These are phyloP conservation scores for Enoplosus armatus DNA, from an alignment of 2,797 vertebrate species.

Conservation along the genomic window DNA sequence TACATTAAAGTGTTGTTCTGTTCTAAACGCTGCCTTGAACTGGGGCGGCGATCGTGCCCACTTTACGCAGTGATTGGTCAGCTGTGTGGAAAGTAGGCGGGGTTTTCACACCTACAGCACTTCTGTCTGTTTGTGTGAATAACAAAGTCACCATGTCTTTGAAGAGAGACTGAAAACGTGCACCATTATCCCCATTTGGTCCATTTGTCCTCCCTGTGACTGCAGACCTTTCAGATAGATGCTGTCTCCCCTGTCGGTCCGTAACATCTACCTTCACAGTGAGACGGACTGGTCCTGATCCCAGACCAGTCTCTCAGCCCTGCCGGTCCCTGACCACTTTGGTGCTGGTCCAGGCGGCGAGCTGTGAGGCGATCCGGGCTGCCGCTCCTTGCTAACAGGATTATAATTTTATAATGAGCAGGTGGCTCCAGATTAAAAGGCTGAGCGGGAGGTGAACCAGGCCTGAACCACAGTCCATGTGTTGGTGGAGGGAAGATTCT, in stretches of 20 bases:
- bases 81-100: too few relatives aligned
- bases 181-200: too few relatives aligned
- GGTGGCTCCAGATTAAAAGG: slow-evolving; percentile 52
- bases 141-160: too few relatives aligned
- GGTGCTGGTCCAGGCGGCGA: slow-evolving; percentile 5
- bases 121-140: too few relatives aligned
- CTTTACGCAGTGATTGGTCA: too few relatives aligned
- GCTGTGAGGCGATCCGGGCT: slow-evolving; percentile 17
- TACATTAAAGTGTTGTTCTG: too few relatives aligned
- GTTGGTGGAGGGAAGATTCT: neutral
- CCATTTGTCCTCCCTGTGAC: too few relatives aligned
- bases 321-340: neutral
- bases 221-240: too few relatives aligned
- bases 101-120: too few relatives aligned
- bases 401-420: slow-evolving; percentile 65
- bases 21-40: too few relatives aligned
- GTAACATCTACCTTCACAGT: neutral
- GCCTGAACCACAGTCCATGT: slow-evolving; percentile 13
- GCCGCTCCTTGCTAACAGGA: slow-evolving; percentile 54
- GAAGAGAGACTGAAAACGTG: too few relatives aligned
- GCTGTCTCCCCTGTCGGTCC: neutral
- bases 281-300: neutral
- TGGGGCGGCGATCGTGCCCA: too few relatives aligned
- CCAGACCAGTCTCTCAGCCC: slow-evolving; percentile 3
- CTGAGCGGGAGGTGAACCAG: slow-evolving; percentile 15